These are phyloP conservation scores for Pseudopodoces humilis DNA, from an alignment of 2,113 vertebrate genomes.

Conservation along the genomic window DNA sequence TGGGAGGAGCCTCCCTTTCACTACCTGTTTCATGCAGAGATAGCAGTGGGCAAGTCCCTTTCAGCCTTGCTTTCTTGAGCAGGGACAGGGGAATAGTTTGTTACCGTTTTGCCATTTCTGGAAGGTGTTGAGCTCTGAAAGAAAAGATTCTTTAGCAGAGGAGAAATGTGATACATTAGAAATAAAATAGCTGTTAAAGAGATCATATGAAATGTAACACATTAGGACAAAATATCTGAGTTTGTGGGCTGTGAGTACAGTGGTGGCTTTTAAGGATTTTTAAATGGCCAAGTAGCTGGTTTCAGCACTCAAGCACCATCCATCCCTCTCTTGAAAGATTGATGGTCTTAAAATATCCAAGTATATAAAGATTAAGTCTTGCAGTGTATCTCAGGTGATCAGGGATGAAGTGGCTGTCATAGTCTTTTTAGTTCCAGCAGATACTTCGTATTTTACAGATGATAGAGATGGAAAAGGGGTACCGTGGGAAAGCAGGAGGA, in stretches of 20 bases:
- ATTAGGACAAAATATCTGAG: background rate
- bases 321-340: background rate
- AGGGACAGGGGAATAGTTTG: background rate
- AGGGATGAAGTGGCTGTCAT: background rate
- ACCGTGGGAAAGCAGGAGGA: background rate
- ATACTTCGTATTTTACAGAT: background rate
- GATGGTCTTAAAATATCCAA: background rate
- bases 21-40: fast-evolving
- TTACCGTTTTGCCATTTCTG: background rate
- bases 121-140: background rate
- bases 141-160: background rate
- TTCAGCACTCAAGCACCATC: background rate
- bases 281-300: background rate
- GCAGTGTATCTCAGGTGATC: background rate
- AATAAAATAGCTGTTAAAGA: background rate
- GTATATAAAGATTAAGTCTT: background rate
- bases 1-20: background rate
- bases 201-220: background rate
- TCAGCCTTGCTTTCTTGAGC: background rate
- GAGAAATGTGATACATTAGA: background rate
- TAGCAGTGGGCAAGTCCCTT: background rate
- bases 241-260: background rate
- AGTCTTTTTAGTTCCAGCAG: fast-evolving
- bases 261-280: background rate
- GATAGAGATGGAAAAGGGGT: background rate